These are phyloP conservation scores for Nysson spinosus DNA, from an alignment of 2,888 invertebrate species.

Conservation along the genomic window DNA sequence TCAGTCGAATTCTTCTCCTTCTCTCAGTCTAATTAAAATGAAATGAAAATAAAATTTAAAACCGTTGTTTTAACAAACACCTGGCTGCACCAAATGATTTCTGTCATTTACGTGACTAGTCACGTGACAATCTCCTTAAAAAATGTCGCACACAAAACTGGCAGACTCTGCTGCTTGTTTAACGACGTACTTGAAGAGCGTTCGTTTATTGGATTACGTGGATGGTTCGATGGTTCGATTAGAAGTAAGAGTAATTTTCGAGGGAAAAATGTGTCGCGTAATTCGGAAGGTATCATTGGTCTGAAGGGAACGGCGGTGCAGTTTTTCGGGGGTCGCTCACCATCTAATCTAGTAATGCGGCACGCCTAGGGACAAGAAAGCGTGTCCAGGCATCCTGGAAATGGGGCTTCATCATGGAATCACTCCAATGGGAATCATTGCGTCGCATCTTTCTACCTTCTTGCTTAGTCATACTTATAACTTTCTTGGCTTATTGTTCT, in stretches of 20 bases:
- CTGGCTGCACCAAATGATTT: too few relatives aligned
- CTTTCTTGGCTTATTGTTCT: slow-evolving; percentile 55
- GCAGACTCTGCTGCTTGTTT: too few relatives aligned
- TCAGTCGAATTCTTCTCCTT: too few relatives aligned
- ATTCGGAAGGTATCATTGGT: slow-evolving; percentile 46
- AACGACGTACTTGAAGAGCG: too few relatives aligned
- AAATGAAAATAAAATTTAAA: too few relatives aligned
- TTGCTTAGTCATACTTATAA: slow-evolving; percentile 67
- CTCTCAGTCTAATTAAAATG: too few relatives aligned
- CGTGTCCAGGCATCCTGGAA: slow-evolving; percentile 55
- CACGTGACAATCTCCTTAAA: too few relatives aligned
- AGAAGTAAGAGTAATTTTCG: not conserved
- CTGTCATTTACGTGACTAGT: too few relatives aligned
- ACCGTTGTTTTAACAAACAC: too few relatives aligned
- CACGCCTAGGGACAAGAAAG: slow-evolving; percentile 55
- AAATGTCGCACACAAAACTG: too few relatives aligned
- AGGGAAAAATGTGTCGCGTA: slow-evolving; percentile 24
- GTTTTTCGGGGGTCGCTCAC: slow-evolving; percentile 57
- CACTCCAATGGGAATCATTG: slow-evolving; percentile 74
- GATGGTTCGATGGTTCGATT: not conserved
- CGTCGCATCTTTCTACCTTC: slow-evolving; percentile 71
- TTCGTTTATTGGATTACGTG: too few relatives aligned
- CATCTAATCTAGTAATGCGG: slow-evolving; percentile 74
- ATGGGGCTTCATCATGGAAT: slow-evolving; percentile 74
- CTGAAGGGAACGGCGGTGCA: slow-evolving; percentile 52